Evolutionary conservation across 1,140 invertebrate genomes (phyloP).

Genomic region (Euwallacea fornicatus): DNA sequence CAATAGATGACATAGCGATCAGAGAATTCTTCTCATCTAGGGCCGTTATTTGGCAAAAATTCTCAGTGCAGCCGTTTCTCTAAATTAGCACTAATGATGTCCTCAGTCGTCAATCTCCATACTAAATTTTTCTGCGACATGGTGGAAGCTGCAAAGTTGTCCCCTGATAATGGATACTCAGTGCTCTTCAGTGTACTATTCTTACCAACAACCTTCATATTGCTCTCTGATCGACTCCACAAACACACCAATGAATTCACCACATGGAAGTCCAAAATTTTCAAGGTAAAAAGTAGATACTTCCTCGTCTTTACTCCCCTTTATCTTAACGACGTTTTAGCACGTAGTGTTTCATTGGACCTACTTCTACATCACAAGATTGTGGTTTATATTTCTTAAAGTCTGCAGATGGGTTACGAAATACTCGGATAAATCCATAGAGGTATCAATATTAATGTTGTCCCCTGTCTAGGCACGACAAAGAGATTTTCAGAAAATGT

Average conservation of each 20-base stretch:
- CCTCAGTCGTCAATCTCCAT: conserved; percentile 2
- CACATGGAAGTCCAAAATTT: conserved; percentile 33
- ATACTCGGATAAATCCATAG: conserved; percentile 35
- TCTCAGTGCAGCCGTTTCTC: too few relatives aligned
- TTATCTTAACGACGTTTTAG: conserved; percentile 34
- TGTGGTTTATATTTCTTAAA: conserved; percentile 48
- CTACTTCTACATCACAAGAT: conserved; percentile 47
- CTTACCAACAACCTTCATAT: conserved; percentile 26
- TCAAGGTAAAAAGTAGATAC: conserved; percentile 19
- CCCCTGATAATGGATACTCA: conserved; percentile 25
- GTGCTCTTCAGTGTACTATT: conserved; percentile 35
- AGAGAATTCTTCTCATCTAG: too few relatives aligned
- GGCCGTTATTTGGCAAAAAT: too few relatives aligned
- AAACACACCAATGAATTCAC: conserved; percentile 15
- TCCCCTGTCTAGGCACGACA: too few relatives aligned
- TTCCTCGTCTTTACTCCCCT: not conserved
- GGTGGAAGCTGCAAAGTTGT: conserved; percentile 20
- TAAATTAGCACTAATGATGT: too few relatives aligned
- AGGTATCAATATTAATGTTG: conserved; percentile 22
- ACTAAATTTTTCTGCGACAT: conserved; percentile 28
- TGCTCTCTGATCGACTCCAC: conserved; percentile 33
- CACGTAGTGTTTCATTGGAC: conserved; percentile 49
- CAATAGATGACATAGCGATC: too few relatives aligned
- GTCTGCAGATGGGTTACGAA: conserved; percentile 37
- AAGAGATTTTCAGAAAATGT: conserved; percentile 14